Base-by-base conservation (phyloP, 2,113 vertebrate genomes). In the Pluvialis apricaria region DNA sequence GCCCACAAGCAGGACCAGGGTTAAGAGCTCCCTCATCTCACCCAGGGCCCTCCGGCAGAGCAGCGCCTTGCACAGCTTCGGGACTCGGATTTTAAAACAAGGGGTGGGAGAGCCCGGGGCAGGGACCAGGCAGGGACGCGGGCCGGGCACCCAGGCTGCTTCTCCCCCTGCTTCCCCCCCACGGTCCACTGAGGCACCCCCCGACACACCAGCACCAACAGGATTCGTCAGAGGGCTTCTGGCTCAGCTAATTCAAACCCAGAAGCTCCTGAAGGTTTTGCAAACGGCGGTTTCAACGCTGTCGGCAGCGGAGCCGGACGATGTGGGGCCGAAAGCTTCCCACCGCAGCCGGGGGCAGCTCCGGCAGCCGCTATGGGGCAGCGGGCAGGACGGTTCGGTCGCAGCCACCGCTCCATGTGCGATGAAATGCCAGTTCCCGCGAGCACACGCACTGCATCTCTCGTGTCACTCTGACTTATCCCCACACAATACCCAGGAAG, bases 321-420 rank as follows among this genome's bases (percentile, higher is more conserved):
- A 4, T 0, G n/a, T 5, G 38, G 66, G 77, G 55, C 44, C 3
- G 4, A 6, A 22, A 32, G 32, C 10, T 32, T 38, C 54, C 10
- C 49, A 25, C 22, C 49, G 13, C 11, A 12, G 49, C 49, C 8
- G 1, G 34, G 15, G 34, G 36, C 71, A 58, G 61, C 42, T 45
- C 68, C 1, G 0, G 65, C 57, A 24, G 76, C 45, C 6, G 4
- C 81, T 7, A 38, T 1, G 5, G 34, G 26, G 70, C 52, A 4
- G 54, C 1, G 4, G 28, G 36, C 61, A 1, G 45, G 64, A 13
- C 2, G 1, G 15, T 28, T 9, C 0, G 2, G 22, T 28, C 24
- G 36, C 34, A 2, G 6, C 2, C 0, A 4, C 72, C 2, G 62
- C 38, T 61, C 55, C 15, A 0, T 0, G 32, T 2, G 10, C 12